Conservation (phyloP, 2,113 vertebrate genomes). For the Microtus montanus region DNA sequence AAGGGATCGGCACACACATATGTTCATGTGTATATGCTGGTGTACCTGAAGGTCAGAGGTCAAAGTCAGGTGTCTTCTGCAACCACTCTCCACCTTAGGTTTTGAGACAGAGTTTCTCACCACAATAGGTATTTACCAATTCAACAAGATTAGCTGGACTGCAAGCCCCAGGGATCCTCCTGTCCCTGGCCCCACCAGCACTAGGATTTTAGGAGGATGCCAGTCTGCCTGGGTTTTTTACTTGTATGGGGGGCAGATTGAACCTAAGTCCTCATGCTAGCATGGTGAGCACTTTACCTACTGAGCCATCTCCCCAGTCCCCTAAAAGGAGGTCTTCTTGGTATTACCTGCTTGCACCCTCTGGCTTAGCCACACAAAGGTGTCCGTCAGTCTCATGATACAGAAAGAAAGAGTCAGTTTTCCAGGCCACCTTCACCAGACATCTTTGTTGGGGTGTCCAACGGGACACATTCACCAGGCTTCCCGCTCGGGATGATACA, state of each 20-base stretch:
- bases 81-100: not conserved
- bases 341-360: not conserved
- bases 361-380: not conserved
- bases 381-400: not conserved
- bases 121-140: too few relatives aligned
- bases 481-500: too few relatives aligned
- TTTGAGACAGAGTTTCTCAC: not conserved
- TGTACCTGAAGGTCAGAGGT: not conserved
- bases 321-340: not conserved
- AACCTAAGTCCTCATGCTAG: not conserved
- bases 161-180: not conserved
- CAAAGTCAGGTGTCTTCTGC: not conserved
- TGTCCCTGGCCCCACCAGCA: not conserved
- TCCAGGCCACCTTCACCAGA: too few relatives aligned
- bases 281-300: not conserved
- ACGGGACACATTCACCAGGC: rapidly evolving
- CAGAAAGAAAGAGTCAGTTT: not conserved
- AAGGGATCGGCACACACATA: too few relatives aligned
- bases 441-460: not conserved
- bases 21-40: too few relatives aligned
- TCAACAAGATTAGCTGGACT: too few relatives aligned
- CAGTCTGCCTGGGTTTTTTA: not conserved
- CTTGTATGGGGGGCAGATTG: not conserved
- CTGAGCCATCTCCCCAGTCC: not conserved
- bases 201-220: not conserved